Conservation (phyloP, 2,888 invertebrate species). For the Hipparchia semele region DNA sequence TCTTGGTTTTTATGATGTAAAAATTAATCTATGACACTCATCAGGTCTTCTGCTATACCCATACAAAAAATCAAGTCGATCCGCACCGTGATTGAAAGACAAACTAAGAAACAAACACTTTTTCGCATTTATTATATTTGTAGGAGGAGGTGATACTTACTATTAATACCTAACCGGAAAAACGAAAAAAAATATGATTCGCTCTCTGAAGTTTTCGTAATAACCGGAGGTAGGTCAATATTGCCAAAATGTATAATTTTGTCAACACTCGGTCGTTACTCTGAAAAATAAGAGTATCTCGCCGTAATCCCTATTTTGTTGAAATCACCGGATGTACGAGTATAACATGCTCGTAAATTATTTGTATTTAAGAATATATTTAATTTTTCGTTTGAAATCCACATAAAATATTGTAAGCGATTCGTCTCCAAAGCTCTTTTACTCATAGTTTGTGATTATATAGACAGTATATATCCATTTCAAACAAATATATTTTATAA, state of each 20-base stretch:
- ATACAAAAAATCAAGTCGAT: no score
- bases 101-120: no score
- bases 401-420: not conserved
- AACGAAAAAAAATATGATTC: no score
- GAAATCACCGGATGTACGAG: not conserved
- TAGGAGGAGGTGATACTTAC: no score
- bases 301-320: constrained; percentile 2
- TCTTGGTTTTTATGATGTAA: not conserved
- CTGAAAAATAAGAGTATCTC: not conserved
- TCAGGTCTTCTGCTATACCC: not conserved
- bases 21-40: not conserved
- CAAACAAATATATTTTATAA: no score
- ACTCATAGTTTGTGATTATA: not conserved
- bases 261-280: not conserved
- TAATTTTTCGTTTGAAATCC: not conserved
- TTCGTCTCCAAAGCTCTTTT: not conserved
- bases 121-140: no score
- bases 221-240: not conserved
- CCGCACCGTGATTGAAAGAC: not conserved
- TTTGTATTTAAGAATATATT: not conserved
- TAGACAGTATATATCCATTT: no score
- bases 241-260: constrained; percentile 1
- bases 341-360: not conserved
- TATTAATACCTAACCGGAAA: no score
- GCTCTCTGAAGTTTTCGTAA: no score